Percentiles rank a stretch among this genome's conserved stretches.
phyloP scores from a whole-genome alignment of 2,888 invertebrate genomes.

The Pterostichus niger region DNA sequence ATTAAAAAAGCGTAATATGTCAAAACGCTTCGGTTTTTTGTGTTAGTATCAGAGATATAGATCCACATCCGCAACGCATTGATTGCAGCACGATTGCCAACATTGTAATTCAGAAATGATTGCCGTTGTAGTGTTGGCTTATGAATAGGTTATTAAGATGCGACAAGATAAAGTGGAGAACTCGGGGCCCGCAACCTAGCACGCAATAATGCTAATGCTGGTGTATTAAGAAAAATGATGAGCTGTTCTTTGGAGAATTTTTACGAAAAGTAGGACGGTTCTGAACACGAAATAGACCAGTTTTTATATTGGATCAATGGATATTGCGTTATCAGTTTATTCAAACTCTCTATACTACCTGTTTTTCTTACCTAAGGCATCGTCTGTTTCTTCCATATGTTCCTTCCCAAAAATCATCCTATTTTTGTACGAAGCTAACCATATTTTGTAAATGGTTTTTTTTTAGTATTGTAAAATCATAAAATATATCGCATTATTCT shows the following conservation, averaged over 20 bases:
- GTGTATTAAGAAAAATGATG: constrained; percentile 64
- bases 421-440: neutral
- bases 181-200: constrained; percentile 39
- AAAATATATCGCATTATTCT: too few species aligned
- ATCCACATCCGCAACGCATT: constrained; percentile 52
- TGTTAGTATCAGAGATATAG: neutral
- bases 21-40: neutral
- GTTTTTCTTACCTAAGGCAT: constrained; percentile 21
- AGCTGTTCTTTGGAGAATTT: constrained; percentile 49
- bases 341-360: neutral
- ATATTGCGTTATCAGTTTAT: constrained; percentile 56
- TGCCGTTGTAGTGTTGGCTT: constrained; percentile 63
- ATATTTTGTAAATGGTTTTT: too few species aligned
- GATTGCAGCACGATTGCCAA: constrained; percentile 54
- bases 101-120: constrained; percentile 63
- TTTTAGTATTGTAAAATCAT: too few species aligned
- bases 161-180: constrained; percentile 61
- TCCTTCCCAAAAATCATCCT: neutral
- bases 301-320: constrained; percentile 44
- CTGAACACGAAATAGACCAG: constrained; percentile 55
- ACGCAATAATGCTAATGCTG: constrained; percentile 64
- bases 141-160: constrained; percentile 65
- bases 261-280: constrained; percentile 54
- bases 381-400: neutral
- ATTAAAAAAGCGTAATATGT: too few species aligned